Conservation (phyloP, 1,140 invertebrate species). For the Metopolophium dirhodum region DNA sequence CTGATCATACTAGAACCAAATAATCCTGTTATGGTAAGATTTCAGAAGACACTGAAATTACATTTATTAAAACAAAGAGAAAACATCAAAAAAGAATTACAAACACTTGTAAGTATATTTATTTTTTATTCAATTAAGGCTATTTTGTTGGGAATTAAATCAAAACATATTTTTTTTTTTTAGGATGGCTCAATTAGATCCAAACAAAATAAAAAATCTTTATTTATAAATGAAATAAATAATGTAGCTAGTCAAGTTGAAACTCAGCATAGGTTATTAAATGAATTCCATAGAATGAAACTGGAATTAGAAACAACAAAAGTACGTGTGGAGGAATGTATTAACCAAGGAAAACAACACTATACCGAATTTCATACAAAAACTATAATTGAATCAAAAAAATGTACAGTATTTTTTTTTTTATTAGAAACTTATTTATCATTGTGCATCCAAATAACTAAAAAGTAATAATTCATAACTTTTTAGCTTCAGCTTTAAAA, state of each 20-base stretch:
- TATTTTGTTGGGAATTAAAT: neutral
- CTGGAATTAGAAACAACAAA: constrained; percentile 18
- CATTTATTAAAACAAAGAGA: constrained; percentile 51
- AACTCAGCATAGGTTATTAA: neutral
- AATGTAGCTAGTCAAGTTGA: neutral
- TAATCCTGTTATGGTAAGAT: constrained; percentile 48
- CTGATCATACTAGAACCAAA: constrained; percentile 41
- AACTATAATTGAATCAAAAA: constrained; percentile 27
- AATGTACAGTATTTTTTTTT: neutral
- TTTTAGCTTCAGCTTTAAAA: constrained; percentile 34
- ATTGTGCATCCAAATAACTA: neutral
- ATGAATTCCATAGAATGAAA: constrained; percentile 33
- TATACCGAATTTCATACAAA: neutral
- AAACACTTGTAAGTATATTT: constrained; percentile 23
- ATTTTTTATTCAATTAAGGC: neutral
- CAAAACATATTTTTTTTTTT: neutral
- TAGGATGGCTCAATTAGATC: constrained; percentile 21
- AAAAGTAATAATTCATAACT: neutral
- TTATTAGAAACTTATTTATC: neutral
- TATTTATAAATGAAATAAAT: constrained; percentile 42
- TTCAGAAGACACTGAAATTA: constrained; percentile 48
- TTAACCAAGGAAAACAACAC: constrained; percentile 14
- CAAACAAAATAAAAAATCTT: constrained; percentile 41
- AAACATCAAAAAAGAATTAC: constrained; percentile 22
- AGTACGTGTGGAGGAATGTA: neutral